Evolutionary conservation across 92 coral and sea anemone species (phyloP).

Genomic region (Parazoanthus atlanticus): DNA sequence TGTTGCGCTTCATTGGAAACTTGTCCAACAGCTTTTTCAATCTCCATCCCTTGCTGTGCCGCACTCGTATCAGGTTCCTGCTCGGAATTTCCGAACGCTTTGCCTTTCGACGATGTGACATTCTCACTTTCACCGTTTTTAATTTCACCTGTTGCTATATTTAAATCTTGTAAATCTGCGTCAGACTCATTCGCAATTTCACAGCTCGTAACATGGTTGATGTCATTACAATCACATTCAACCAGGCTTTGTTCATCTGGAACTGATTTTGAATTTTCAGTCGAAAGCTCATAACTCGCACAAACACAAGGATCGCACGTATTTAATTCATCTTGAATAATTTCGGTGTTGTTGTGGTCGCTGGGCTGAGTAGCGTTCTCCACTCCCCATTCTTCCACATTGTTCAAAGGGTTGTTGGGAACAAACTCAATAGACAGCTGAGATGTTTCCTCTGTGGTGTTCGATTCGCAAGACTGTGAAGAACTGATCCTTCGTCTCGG

Average conservation of each 20-base stretch:
- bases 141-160: constrained; percentile 47
- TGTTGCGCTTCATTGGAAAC: constrained; percentile 30
- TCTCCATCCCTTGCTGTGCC: constrained; percentile 38
- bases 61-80: constrained; percentile 20
- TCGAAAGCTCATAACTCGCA: background rate
- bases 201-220: constrained; percentile 14
- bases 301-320: background rate
- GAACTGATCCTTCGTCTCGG: constrained; percentile 45
- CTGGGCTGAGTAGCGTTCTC: background rate
- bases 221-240: background rate
- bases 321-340: background rate
- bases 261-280: background rate
- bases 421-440: background rate
- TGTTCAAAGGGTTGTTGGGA: background rate
- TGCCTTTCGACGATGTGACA: background rate
- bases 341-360: constrained; percentile 1
- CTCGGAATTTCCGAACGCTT: background rate
- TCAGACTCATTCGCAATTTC: constrained; percentile 29
- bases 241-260: constrained; percentile 10
- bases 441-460: background rate
- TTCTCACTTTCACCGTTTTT: constrained; percentile 22
- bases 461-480: background rate
- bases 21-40: constrained; percentile 5
- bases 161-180: background rate
- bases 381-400: background rate